phyloP scores from a whole-genome alignment of 1,140 invertebrate genomes.

The Neoseiulus cucumeris region DNA sequence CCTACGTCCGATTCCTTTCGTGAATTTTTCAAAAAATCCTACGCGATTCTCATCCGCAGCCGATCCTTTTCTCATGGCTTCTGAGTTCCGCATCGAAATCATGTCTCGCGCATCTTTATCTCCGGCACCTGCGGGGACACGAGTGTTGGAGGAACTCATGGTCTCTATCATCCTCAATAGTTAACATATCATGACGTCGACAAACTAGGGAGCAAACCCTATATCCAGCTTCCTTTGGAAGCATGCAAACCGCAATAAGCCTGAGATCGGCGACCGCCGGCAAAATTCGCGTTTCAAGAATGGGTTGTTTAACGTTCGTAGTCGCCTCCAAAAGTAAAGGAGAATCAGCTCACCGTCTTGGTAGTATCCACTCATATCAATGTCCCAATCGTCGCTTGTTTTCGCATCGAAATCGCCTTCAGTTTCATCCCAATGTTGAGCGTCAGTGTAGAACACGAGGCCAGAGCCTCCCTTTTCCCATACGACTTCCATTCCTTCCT shows the following conservation, averaged over 20 bases:
- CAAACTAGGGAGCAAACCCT: too few species aligned
- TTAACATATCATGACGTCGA: too few species aligned
- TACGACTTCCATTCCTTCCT: conserved; percentile 37
- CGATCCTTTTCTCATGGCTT: conserved; percentile 23
- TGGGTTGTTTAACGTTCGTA: too few species aligned
- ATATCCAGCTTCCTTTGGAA: too few species aligned
- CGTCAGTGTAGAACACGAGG: conserved; percentile 42
- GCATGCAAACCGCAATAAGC: too few species aligned
- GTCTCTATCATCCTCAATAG: too few species aligned
- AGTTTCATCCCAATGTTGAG: conserved; percentile 34
- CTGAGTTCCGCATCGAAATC: conserved; percentile 30
- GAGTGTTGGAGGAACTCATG: too few species aligned
- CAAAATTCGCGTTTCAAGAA: too few species aligned
- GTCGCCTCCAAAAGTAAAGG: too few species aligned
- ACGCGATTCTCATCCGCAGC: conserved; percentile 24
- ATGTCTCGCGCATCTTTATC: conserved; percentile 32
- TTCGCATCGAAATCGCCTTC: conserved; percentile 38
- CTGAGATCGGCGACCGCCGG: too few species aligned
- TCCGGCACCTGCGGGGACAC: conserved; percentile 20
- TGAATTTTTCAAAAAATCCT: conserved; percentile 32
- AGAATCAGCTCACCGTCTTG: conserved; percentile 26
- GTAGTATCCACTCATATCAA: conserved; percentile 38
- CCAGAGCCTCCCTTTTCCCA: conserved; percentile 44
- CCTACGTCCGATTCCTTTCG: conserved; percentile 31
- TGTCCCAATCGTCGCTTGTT: conserved; percentile 40